Conservation (phyloP, 2,113 vertebrate genomes). For the Dipodomys ordii region DNA sequence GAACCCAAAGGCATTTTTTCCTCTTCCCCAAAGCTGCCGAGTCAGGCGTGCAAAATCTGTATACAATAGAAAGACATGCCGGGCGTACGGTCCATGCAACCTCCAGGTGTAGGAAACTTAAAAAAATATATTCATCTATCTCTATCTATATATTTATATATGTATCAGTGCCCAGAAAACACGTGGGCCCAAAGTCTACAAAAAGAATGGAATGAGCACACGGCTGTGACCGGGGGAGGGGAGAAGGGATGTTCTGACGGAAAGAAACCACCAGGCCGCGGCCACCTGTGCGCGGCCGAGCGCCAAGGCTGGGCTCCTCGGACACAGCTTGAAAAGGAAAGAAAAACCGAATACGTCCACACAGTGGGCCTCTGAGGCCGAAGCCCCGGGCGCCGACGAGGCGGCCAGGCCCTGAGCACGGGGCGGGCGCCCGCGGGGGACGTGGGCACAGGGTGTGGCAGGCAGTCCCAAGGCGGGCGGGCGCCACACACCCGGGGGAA, state of each 20-base stretch:
- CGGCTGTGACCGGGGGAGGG: slow-evolving; percentile 82
- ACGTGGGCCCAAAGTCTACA: slow-evolving; percentile 87
- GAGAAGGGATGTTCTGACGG: slow-evolving; percentile 85
- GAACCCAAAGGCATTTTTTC: slow-evolving; percentile 67
- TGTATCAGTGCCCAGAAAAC: slow-evolving; percentile 89
- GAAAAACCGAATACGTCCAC: slow-evolving; percentile 62
- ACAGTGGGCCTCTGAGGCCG: neutral
- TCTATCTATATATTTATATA: slow-evolving; percentile 89
- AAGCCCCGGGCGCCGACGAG: neutral
- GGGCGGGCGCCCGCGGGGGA: slow-evolving; percentile 73
- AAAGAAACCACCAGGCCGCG: slow-evolving; percentile 57
- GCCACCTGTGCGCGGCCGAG: too few species aligned
- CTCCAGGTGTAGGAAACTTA: slow-evolving; percentile 89
- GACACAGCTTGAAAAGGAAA: slow-evolving; percentile 61
- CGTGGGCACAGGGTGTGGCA: slow-evolving; percentile 33
- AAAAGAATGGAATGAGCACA: slow-evolving; percentile 89
- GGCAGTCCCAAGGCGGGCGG: neutral
- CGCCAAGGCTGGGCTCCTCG: too few species aligned
- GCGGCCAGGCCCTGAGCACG: neutral
- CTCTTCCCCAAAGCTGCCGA: slow-evolving; percentile 85
- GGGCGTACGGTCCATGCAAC: slow-evolving; percentile 92
- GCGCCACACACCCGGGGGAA: neutral
- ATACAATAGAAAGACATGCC: slow-evolving; percentile 91
- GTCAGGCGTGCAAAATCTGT: slow-evolving; percentile 88
- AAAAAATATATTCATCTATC: slow-evolving; percentile 90